Evolutionary conservation across 1,140 invertebrate genomes (phyloP).

Genomic region (Pseudachorutes palmiensis): DNA sequence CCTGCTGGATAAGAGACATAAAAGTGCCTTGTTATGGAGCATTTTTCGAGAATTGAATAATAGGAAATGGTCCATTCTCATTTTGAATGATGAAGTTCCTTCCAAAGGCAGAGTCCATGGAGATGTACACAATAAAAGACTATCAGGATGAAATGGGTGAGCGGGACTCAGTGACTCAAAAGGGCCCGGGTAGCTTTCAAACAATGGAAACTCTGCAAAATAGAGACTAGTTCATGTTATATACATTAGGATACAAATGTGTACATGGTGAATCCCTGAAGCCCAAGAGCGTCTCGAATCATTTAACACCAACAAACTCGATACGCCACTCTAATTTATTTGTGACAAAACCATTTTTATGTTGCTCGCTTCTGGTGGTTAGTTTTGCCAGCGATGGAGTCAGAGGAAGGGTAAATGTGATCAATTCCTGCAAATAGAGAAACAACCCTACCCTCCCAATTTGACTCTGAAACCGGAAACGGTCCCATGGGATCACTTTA

Average conservation of each 20-base stretch:
- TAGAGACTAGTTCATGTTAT: neutral
- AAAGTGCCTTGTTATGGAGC: neutral
- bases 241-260: neutral
- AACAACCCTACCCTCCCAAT: neutral
- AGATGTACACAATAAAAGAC: neutral
- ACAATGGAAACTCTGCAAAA: too few relatives aligned
- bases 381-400: neutral
- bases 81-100: neutral
- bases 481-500: neutral
- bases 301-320: conserved; percentile 1
- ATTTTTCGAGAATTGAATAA: neutral
- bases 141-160: neutral
- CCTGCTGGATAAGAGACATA: neutral
- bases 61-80: conserved; percentile 1
- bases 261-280: neutral
- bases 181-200: neutral
- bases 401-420: neutral
- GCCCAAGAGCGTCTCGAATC: neutral
- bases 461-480: neutral
- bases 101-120: too few relatives aligned
- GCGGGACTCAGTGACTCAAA: neutral
- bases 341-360: neutral
- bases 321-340: neutral
- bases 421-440: neutral
- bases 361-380: too few relatives aligned